Conservation (phyloP, 1,140 invertebrate genomes). For the Drosophila auraria region DNA sequence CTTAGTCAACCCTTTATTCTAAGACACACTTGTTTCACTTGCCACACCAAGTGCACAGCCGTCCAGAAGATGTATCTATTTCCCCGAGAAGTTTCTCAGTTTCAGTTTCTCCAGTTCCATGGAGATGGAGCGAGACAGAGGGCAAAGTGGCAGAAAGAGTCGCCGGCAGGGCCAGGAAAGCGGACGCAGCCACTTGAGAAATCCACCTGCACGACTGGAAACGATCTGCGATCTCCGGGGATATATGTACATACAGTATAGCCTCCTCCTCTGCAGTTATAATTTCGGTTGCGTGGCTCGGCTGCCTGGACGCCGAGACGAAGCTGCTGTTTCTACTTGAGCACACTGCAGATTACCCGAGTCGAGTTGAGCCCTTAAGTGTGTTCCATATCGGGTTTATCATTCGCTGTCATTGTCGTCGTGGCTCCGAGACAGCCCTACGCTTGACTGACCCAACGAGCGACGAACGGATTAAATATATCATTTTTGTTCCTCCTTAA, state of each 20-base stretch:
- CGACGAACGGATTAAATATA: constrained; percentile 82
- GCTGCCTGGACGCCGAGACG: constrained; percentile 27
- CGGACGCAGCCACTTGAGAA: constrained; percentile 82
- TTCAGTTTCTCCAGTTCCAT: constrained; percentile 27
- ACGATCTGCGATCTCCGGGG: constrained; percentile 59
- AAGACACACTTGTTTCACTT: constrained; percentile 41
- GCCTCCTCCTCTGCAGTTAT: constrained; percentile 41
- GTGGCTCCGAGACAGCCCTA: constrained; percentile 59
- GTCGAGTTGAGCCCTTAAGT: constrained; percentile 82
- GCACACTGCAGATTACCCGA: constrained; percentile 77
- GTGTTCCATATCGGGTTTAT: constrained; percentile 83
- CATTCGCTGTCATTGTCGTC: constrained; percentile 58
- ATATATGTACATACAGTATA: constrained; percentile 43
- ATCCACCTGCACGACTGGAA: constrained; percentile 74
- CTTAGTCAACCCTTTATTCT: constrained; percentile 11
- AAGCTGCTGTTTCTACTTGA: constrained; percentile 77
- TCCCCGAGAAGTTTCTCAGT: constrained; percentile 18
- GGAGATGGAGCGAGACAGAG: not conserved
- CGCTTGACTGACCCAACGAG: constrained; percentile 64
- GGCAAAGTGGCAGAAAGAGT: not conserved
- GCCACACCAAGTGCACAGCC: constrained; percentile 17
- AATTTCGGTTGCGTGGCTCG: constrained; percentile 62
- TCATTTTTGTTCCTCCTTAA: constrained; percentile 76
- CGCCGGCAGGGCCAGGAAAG: constrained; percentile 45
- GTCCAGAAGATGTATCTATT: constrained; percentile 48